phyloP scores from a whole-genome alignment of 2,888 invertebrate genomes.

The Sipha maydis region DNA sequence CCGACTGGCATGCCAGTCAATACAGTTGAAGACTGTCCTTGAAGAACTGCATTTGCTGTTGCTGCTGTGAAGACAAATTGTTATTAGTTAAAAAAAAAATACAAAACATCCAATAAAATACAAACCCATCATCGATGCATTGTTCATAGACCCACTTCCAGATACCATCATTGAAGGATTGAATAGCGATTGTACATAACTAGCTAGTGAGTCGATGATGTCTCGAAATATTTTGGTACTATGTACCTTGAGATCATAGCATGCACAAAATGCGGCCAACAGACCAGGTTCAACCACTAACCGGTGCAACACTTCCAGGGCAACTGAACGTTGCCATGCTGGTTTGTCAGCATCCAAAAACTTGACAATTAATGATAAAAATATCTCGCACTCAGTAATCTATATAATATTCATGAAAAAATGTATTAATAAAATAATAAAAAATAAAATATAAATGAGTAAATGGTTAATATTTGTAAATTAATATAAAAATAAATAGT shows the following conservation, averaged over 20 bases:
- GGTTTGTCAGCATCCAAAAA: conserved; percentile 97
- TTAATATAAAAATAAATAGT: too few species aligned
- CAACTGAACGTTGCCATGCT: conserved; percentile 94
- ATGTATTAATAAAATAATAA: not conserved
- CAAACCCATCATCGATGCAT: conserved; percentile 25
- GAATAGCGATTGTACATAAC: conserved; percentile 92
- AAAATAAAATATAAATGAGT: too few species aligned
- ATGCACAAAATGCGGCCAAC: conserved; percentile 90
- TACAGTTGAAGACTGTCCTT: conserved; percentile 74
- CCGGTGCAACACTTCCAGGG: conserved; percentile 94
- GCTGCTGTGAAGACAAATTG: not conserved
- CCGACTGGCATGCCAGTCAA: conserved; percentile 70
- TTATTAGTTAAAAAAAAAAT: too few species aligned
- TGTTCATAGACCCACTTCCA: conserved; percentile 37
- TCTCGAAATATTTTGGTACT: conserved; percentile 94
- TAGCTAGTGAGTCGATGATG: conserved; percentile 92
- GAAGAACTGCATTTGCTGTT: conserved; percentile 65
- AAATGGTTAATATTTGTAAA: too few species aligned
- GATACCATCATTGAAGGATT: conserved; percentile 69
- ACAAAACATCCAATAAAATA: not conserved
- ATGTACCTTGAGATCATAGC: conserved; percentile 94
- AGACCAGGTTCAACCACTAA: conserved; percentile 90
- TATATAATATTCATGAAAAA: conserved; percentile 66
- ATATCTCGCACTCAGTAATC: conserved; percentile 98
- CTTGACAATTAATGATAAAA: conserved; percentile 94